phyloP scores from a whole-genome alignment of 2,888 invertebrate species.

The Phyllotreta cruciferae region DNA sequence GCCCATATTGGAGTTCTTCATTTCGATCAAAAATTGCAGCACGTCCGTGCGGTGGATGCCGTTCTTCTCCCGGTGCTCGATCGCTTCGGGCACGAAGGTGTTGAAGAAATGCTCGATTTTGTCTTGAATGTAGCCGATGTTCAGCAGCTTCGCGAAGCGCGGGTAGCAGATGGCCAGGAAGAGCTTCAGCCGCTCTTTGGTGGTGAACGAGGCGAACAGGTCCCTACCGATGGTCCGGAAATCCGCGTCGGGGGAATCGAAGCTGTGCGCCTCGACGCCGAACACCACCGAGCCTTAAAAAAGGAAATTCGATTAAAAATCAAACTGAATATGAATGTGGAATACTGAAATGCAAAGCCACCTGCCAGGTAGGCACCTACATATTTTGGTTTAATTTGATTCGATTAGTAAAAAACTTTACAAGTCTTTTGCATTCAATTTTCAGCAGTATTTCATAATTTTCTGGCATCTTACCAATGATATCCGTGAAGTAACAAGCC shows the following conservation, averaged over 20 bases:
- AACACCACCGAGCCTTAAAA: conserved; percentile 59
- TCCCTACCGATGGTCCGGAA: conserved; percentile 52
- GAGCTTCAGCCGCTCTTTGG: conserved; percentile 18
- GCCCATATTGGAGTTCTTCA: conserved; percentile 35
- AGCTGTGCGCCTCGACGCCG: conserved; percentile 65
- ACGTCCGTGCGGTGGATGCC: conserved; percentile 45
- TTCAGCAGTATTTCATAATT: no score
- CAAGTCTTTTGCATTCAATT: no score
- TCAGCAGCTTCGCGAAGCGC: conserved; percentile 32
- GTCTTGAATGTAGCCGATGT: conserved; percentile 32
- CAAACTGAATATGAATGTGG: no score
- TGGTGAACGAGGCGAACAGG: conserved; percentile 45
- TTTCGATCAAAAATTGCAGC: conserved; percentile 44
- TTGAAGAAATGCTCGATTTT: conserved; percentile 50
- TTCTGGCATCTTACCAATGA: conserved; percentile 9
- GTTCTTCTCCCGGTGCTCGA: conserved; percentile 46
- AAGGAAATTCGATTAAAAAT: not conserved
- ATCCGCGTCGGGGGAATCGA: conserved; percentile 58
- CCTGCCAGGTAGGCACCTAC: no score
- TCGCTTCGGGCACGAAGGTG: conserved; percentile 46
- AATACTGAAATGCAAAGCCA: no score
- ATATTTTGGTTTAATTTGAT: no score
- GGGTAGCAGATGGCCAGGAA: conserved; percentile 38
- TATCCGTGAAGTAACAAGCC: conserved; percentile 20
- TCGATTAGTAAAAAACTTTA: no score